Evolutionary conservation across 2,113 vertebrate species (phyloP).

Genomic region (Mormoops blainvillei): DNA sequence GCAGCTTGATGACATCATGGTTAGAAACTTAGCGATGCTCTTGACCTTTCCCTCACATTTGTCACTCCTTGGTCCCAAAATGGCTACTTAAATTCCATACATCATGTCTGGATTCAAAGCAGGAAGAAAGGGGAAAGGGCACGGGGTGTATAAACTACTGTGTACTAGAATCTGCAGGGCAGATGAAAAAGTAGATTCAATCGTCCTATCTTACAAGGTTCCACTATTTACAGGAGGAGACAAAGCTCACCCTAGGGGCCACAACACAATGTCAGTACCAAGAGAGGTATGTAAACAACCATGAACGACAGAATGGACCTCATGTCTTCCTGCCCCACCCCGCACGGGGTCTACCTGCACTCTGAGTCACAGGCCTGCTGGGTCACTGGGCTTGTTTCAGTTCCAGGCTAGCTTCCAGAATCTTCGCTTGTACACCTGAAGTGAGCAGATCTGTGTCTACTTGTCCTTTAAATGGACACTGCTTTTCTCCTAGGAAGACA

Average conservation of each 20-base stretch:
- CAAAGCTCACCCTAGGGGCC: not conserved
- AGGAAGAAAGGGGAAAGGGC: not conserved
- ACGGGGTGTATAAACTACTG: accelerated
- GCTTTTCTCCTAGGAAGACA: not conserved
- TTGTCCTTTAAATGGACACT: not conserved
- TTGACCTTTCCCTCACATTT: not conserved
- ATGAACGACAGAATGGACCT: accelerated
- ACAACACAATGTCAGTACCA: not conserved
- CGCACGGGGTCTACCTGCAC: accelerated
- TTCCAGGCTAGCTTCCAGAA: not conserved
- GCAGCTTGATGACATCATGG: not conserved
- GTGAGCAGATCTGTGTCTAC: not conserved
- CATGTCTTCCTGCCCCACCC: not conserved
- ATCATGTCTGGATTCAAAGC: not conserved
- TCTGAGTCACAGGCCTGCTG: not conserved
- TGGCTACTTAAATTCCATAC: not conserved
- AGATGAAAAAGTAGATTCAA: not conserved
- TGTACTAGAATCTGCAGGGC: not conserved
- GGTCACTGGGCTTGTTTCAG: not conserved
- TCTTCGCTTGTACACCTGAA: not conserved
- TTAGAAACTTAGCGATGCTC: not conserved
- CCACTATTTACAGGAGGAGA: not conserved
- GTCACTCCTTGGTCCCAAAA: not conserved
- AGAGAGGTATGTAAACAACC: not conserved
- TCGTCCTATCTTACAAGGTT: not conserved